Evolutionary conservation across 2,888 invertebrate genomes (phyloP).

Genomic region (Trypoxylon attenuatum): DNA sequence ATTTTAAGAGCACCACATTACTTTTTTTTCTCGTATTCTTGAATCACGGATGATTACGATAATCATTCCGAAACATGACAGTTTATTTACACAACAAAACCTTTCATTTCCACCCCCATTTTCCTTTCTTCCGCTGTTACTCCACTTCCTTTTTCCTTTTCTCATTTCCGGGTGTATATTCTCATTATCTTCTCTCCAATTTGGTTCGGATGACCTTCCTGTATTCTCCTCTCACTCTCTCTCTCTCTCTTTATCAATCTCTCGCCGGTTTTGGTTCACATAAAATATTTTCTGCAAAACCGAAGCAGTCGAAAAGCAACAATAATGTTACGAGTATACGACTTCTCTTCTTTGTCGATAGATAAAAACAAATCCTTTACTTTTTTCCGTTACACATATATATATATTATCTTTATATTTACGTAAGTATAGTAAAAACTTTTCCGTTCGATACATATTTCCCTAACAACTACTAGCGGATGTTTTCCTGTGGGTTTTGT

Average conservation of each 20-base stretch:
- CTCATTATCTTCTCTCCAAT: slow-evolving; percentile 36
- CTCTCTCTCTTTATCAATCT: slow-evolving; percentile 19
- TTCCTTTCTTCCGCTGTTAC: no score
- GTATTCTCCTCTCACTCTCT: slow-evolving; percentile 37
- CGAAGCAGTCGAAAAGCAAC: slow-evolving; percentile 58
- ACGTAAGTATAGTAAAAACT: slow-evolving; percentile 58
- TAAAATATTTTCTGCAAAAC: slow-evolving; percentile 41
- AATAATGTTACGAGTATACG: slow-evolving; percentile 24
- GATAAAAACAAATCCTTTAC: slow-evolving; percentile 16
- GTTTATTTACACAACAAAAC: slow-evolving; percentile 71
- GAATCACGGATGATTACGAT: slow-evolving; percentile 21
- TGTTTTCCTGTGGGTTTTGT: slow-evolving; percentile 18
- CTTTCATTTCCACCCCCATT: slow-evolving; percentile 1
- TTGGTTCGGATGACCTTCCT: no score
- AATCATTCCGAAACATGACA: slow-evolving; percentile 50
- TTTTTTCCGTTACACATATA: slow-evolving; percentile 12
- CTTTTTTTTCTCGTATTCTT: slow-evolving; percentile 13
- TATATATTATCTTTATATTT: slow-evolving; percentile 50
- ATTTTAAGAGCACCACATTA: slow-evolving; percentile 40
- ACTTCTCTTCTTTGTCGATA: background rate
- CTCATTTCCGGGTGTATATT: slow-evolving; percentile 26
- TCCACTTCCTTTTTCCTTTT: slow-evolving; percentile 33
- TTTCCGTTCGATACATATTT: slow-evolving; percentile 42
- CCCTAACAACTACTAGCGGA: slow-evolving; percentile 51
- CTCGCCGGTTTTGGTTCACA: slow-evolving; percentile 2